Conservation (phyloP, 2,797 vertebrate genomes). For the Chromis chromis region DNA sequence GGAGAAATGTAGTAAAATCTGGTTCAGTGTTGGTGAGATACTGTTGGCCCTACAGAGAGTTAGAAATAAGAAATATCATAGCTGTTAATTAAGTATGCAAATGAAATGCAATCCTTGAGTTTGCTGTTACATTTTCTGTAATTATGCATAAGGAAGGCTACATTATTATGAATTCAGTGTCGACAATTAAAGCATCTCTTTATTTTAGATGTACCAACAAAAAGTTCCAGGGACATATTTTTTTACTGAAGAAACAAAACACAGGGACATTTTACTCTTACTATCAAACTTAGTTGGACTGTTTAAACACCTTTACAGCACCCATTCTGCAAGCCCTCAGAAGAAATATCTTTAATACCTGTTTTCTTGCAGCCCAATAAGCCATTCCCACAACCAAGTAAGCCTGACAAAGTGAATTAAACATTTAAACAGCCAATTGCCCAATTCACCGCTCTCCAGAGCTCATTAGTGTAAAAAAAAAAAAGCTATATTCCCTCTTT, state of each 20-base stretch:
- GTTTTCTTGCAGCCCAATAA: not conserved
- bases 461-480: not conserved
- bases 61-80: not conserved
- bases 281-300: not conserved
- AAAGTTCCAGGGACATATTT: slow-evolving; percentile 1
- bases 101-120: not conserved
- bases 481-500: not conserved
- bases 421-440: not conserved
- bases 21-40: slow-evolving; percentile 7
- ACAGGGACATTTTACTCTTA: not conserved
- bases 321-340: not conserved
- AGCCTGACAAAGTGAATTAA: slow-evolving; percentile 6
- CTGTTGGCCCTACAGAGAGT: not conserved
- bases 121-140: not conserved
- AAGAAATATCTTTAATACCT: not conserved
- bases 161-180: not conserved
- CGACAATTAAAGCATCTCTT: slow-evolving; percentile 21
- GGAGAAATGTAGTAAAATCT: not conserved
- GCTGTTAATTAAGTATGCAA: not conserved
- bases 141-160: not conserved
- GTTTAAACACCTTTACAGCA: slow-evolving; percentile 29
- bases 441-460: not conserved
- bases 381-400: not conserved
- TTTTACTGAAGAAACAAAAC: slow-evolving; percentile 1
- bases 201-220: slow-evolving; percentile 31